A percentile compares a stretch with the other conserved stretches of the same genome.
These are phyloP conservation scores for Eurytoma californica DNA, from an alignment of 2,888 invertebrate species.

Conservation along the genomic window DNA sequence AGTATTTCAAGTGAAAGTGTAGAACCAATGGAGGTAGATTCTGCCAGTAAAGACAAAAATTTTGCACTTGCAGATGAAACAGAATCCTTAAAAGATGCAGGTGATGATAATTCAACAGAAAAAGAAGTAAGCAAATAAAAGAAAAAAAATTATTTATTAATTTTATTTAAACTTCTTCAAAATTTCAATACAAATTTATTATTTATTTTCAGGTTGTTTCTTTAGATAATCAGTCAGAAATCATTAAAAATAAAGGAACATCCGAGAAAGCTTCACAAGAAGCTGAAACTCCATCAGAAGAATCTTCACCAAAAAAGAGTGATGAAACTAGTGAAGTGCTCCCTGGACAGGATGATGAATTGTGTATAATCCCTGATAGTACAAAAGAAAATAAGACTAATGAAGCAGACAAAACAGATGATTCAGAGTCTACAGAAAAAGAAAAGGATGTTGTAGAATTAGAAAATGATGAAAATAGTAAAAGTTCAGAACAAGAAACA, in stretches of 20 bases:
- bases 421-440: slow-evolving; percentile 33
- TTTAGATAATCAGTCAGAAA: slow-evolving; percentile 7
- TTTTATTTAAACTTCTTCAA: neutral
- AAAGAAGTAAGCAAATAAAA: slow-evolving; percentile 43
- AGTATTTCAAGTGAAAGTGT: slow-evolving; percentile 63
- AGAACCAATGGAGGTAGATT: slow-evolving; percentile 66
- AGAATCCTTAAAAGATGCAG: slow-evolving; percentile 16
- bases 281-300: slow-evolving; percentile 40
- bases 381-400: slow-evolving; percentile 63
- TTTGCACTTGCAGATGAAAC: slow-evolving; percentile 27
- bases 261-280: slow-evolving; percentile 63
- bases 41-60: slow-evolving; percentile 48
- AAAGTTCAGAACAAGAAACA: slow-evolving; percentile 39
- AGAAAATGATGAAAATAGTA: slow-evolving; percentile 18
- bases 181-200: neutral
- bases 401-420: slow-evolving; percentile 36
- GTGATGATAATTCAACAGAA: slow-evolving; percentile 23
- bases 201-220: slow-evolving; percentile 14
- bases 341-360: slow-evolving; percentile 72
- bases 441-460: slow-evolving; percentile 56
- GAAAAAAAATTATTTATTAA: slow-evolving; percentile 37
- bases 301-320: slow-evolving; percentile 39
- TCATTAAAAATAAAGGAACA: slow-evolving; percentile 74
- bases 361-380: slow-evolving; percentile 73
- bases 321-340: slow-evolving; percentile 60